Percentiles rank a stretch among this genome's conserved stretches.
phyloP scores from a whole-genome alignment of 2,888 invertebrate genomes.

The Cecidostiba fungosa region DNA sequence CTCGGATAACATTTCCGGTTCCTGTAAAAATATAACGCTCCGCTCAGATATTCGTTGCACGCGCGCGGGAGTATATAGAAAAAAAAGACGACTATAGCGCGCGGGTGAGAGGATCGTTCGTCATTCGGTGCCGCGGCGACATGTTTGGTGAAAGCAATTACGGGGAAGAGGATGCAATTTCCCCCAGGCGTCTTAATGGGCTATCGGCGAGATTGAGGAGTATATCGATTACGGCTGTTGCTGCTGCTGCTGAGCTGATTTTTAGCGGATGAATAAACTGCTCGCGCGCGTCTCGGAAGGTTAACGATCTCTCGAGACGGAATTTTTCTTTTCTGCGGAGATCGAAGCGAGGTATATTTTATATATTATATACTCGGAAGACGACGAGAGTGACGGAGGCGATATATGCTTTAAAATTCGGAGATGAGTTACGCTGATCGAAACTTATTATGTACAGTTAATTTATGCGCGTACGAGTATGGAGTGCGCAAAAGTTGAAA shows the following conservation, averaged over 20 bases:
- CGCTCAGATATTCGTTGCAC: not conserved
- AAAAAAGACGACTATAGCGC: not conserved
- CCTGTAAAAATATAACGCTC: slow-evolving; percentile 43
- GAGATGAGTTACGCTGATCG: slow-evolving; percentile 39
- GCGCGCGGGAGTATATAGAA: not conserved
- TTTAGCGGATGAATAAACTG: not conserved
- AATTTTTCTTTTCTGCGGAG: slow-evolving; percentile 8
- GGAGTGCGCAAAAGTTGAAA: not conserved
- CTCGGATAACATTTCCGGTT: slow-evolving; percentile 57
- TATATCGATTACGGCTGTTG: slow-evolving; percentile 48
- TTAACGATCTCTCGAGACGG: slow-evolving; percentile 37
- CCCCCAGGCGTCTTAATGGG: slow-evolving; percentile 38
- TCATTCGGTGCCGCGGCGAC: slow-evolving; percentile 38
- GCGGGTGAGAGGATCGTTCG: slow-evolving; percentile 44
- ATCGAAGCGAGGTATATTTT: not conserved
- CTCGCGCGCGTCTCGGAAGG: not conserved
- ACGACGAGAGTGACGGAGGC: not conserved
- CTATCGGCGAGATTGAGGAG: slow-evolving; percentile 38
- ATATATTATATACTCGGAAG: not conserved
- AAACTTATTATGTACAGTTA: slow-evolving; percentile 52
- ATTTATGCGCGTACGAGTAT: slow-evolving; percentile 33
- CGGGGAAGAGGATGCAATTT: slow-evolving; percentile 25
- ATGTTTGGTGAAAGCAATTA: slow-evolving; percentile 61
- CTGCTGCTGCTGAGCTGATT: not conserved
- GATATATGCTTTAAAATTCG: not conserved